A percentile compares a stretch with the other conserved stretches of the same genome.
phyloP scores from a whole-genome alignment of 2,797 vertebrate genomes.

The Pseudomugil tenellus region DNA sequence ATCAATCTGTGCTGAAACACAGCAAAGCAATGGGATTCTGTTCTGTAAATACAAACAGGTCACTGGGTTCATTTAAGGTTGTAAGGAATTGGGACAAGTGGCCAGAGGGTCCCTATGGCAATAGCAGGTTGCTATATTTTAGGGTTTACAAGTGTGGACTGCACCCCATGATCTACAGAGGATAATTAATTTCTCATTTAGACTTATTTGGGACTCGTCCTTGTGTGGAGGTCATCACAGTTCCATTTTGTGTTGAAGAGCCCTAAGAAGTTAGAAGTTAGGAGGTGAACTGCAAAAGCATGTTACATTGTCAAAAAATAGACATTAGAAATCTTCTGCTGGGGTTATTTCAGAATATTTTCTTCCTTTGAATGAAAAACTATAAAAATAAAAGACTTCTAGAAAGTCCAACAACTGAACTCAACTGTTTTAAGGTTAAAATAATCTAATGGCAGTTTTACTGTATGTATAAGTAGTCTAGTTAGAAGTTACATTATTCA shows the following conservation, averaged over 20 bases:
- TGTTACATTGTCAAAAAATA: conserved; percentile 12
- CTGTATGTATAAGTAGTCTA: background rate
- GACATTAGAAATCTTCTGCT: conserved; percentile 1
- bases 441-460: background rate
- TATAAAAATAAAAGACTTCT: background rate
- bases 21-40: conserved; percentile 7
- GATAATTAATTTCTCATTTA: conserved; percentile 77
- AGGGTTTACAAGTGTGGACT: conserved; percentile 53
- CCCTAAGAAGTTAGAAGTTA: conserved; percentile 31
- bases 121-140: conserved; percentile 67
- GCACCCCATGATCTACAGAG: conserved; percentile 57
- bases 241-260: conserved; percentile 55
- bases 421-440: background rate
- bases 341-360: background rate
- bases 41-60: conserved; percentile 30
- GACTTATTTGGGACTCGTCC: conserved; percentile 79
- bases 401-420: background rate
- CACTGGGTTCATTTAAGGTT: conserved; percentile 44
- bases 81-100: conserved; percentile 68
- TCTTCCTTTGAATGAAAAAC: background rate
- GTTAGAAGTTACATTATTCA: conserved; percentile 12
- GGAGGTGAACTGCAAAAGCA: conserved; percentile 10
- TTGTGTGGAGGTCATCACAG: conserved; percentile 68
- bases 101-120: conserved; percentile 60
- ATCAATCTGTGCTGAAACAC: conserved; percentile 3